Evolutionary conservation across 2,888 invertebrate species (phyloP).

Genomic region (Ophraella communa): DNA sequence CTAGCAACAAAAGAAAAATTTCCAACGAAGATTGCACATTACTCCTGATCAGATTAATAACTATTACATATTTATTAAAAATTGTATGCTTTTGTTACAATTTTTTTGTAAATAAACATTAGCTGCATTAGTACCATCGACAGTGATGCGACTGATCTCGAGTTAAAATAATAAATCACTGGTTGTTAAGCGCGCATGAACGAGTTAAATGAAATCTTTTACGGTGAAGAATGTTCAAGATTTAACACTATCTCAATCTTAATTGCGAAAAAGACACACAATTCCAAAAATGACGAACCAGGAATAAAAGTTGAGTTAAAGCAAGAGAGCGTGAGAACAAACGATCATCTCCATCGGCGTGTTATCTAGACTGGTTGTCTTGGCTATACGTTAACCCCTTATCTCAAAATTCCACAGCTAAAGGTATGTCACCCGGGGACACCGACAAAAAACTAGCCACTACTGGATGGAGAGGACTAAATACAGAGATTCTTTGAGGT

Average conservation of each 20-base stretch:
- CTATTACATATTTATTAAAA: not conserved
- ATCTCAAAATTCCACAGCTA: conserved; percentile 56
- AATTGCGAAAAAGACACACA: conserved; percentile 53
- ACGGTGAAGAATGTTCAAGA: conserved; percentile 45
- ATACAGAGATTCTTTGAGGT: conserved; percentile 47
- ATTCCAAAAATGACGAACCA: conserved; percentile 51
- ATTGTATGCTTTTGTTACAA: too few species aligned
- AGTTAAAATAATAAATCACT: not conserved
- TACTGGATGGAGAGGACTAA: conserved; percentile 49
- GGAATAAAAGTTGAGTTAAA: conserved; percentile 43
- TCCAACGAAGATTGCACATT: too few species aligned
- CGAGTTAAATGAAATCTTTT: conserved; percentile 43
- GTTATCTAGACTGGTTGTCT: conserved; percentile 56
- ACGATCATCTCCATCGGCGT: conserved; percentile 48
- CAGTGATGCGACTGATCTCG: too few species aligned
- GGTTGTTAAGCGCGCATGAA: not conserved
- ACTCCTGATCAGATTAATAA: too few species aligned
- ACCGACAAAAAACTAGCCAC: conserved; percentile 56
- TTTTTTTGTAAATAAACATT: too few species aligned
- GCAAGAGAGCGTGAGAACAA: conserved; percentile 56
- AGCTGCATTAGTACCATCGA: too few species aligned
- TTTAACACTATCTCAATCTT: conserved; percentile 53
- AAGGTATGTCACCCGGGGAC: conserved; percentile 57
- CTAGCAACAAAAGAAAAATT: conserved; percentile 42
- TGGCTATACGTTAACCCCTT: conserved; percentile 59